Evolutionary conservation across 2,888 invertebrate species (phyloP).

Genomic region (Caenorhabditis panamensis): DNA sequence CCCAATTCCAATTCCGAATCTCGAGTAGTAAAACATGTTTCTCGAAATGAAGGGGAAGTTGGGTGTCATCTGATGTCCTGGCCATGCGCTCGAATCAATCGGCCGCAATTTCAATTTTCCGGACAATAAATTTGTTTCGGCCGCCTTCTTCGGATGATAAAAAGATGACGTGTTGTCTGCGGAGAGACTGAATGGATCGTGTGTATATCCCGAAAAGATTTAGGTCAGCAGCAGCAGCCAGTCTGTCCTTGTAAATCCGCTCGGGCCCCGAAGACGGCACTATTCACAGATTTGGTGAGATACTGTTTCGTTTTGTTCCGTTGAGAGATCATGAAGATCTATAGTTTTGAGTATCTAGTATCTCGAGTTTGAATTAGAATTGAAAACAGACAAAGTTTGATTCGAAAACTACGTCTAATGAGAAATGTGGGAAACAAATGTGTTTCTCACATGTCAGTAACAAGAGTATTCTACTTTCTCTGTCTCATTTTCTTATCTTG

Average conservation of each 20-base stretch:
- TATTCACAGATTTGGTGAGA: slow-evolving; percentile 40
- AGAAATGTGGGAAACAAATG: background rate
- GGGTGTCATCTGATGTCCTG: slow-evolving; percentile 7
- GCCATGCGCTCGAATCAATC: background rate
- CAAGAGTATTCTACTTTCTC: no score
- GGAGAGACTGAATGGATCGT: slow-evolving; percentile 41
- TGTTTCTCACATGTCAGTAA: no score
- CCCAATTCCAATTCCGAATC: no score
- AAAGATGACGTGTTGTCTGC: slow-evolving; percentile 50
- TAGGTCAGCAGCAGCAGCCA: slow-evolving; percentile 57
- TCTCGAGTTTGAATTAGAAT: no score
- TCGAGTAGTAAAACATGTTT: slow-evolving; percentile 1
- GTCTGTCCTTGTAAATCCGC: slow-evolving; percentile 58
- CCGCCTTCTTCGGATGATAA: slow-evolving; percentile 39
- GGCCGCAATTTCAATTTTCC: slow-evolving; percentile 35
- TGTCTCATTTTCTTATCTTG: slow-evolving; percentile 6
- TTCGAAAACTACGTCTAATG: background rate
- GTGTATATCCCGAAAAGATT: slow-evolving; percentile 55
- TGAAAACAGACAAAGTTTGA: no score
- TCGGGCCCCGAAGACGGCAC: slow-evolving; percentile 34
- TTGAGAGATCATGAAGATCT: background rate
- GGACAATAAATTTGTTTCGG: slow-evolving; percentile 37
- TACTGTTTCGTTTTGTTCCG: slow-evolving; percentile 13
- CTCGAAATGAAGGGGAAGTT: slow-evolving; percentile 6
- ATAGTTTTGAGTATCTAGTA: background rate